These are phyloP conservation scores for Troglohyphantes excavatus DNA, from an alignment of 2,888 invertebrate species.

Conservation along the genomic window DNA sequence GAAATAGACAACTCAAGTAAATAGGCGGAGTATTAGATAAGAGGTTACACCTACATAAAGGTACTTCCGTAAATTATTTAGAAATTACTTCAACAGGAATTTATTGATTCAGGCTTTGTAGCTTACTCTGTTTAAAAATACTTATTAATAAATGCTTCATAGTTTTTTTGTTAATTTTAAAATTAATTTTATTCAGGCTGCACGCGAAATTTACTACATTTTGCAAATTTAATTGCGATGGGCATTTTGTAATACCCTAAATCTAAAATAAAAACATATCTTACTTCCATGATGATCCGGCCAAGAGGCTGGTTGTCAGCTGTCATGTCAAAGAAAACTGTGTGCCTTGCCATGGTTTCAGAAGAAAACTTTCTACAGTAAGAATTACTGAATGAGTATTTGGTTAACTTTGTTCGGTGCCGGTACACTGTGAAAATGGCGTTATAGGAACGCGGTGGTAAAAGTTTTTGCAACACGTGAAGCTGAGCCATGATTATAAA, in stretches of 20 bases:
- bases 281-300: constrained; percentile 95
- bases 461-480: constrained; percentile 65
- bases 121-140: too few relatives aligned
- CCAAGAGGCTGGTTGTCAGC: constrained; percentile 91
- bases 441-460: constrained; percentile 29
- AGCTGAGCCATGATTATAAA: constrained; percentile 41
- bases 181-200: too few relatives aligned
- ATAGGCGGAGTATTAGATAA: too few relatives aligned
- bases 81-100: too few relatives aligned
- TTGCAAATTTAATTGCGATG: background rate
- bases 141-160: too few relatives aligned
- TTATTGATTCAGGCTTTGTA: too few relatives aligned
- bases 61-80: too few relatives aligned
- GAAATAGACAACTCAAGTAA: too few relatives aligned
- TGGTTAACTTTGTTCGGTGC: background rate
- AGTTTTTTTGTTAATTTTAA: too few relatives aligned
- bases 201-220: too few relatives aligned
- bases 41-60: too few relatives aligned
- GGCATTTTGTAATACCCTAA: background rate
- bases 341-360: constrained; percentile 85
- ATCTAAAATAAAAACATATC: constrained; percentile 80
- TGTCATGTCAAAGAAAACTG: constrained; percentile 94
- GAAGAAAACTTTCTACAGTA: constrained; percentile 23
- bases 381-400: background rate
- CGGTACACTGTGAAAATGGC: constrained; percentile 44